Evolutionary conservation across 1,140 invertebrate species (phyloP).

Genomic region (Psix sp.): DNA sequence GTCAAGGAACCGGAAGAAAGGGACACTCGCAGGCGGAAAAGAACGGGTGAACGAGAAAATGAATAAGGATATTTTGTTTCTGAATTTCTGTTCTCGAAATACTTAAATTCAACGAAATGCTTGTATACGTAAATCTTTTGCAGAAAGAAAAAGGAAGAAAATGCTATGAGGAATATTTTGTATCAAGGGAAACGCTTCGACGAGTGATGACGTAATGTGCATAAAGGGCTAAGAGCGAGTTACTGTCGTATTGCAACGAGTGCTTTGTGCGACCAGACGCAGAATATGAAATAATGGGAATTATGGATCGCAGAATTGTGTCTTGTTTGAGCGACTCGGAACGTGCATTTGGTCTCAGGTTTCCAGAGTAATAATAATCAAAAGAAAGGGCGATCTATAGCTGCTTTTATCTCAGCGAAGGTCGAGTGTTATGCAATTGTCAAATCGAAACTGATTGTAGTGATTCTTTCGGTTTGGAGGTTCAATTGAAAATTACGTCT

Average conservation of each 20-base stretch:
- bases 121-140: not conserved
- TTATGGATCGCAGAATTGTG: slow-evolving; percentile 22
- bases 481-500: too few species aligned
- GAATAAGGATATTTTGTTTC: not conserved
- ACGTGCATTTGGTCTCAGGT: slow-evolving; percentile 28
- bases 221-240: slow-evolving; percentile 35
- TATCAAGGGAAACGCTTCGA: slow-evolving; percentile 35
- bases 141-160: slow-evolving; percentile 18
- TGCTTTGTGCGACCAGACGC: slow-evolving; percentile 20
- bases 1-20: too few species aligned
- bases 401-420: slow-evolving; percentile 9
- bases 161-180: slow-evolving; percentile 29
- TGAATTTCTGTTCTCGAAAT: not conserved
- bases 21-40: too few species aligned
- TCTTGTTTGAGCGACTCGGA: slow-evolving; percentile 10
- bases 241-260: slow-evolving; percentile 49
- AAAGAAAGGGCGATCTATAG: not conserved
- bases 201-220: slow-evolving; percentile 34
- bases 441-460: too few species aligned
- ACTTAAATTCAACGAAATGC: slow-evolving; percentile 15
- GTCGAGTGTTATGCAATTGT: slow-evolving; percentile 3
- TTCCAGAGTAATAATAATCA: slow-evolving; percentile 31
- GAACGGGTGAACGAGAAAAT: too few species aligned
- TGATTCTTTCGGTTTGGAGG: too few species aligned
- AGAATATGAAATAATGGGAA: slow-evolving; percentile 47